These are phyloP conservation scores for Vombatus ursinus DNA, from an alignment of 2,113 vertebrate genomes.

Conservation along the genomic window DNA sequence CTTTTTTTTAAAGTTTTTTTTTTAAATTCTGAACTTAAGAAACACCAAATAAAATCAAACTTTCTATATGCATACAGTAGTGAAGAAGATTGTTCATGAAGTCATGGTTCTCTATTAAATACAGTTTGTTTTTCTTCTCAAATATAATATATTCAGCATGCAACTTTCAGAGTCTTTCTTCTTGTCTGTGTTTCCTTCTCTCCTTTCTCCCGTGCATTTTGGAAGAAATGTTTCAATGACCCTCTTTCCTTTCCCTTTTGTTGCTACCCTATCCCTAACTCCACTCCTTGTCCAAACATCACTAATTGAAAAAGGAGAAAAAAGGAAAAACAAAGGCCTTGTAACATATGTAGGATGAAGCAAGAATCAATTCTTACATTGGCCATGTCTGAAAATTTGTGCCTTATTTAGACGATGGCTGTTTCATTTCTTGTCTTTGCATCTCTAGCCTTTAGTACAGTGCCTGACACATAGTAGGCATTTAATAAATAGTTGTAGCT, in stretches of 20 bases:
- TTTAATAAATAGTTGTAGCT: background rate
- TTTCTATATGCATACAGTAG: background rate
- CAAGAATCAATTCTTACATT: background rate
- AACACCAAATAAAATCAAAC: background rate
- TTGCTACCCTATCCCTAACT: background rate
- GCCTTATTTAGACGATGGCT: background rate
- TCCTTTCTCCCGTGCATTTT: background rate
- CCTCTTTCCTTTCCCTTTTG: background rate
- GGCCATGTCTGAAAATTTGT: background rate
- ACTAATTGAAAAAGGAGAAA: background rate
- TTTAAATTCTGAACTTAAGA: background rate
- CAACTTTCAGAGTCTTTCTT: background rate
- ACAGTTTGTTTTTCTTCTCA: background rate
- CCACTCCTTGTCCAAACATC: background rate
- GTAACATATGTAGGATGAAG: background rate
- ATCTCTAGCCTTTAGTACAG: background rate
- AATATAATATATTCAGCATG: background rate
- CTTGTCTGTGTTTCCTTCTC: background rate
- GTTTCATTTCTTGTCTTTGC: background rate
- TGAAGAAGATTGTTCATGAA: background rate
- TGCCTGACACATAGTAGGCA: background rate
- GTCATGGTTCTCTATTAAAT: background rate
- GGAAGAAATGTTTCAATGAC: background rate
- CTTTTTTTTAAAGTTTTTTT: background rate
- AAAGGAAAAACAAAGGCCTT: background rate